Evolutionary conservation across 1,140 invertebrate genomes (phyloP).

Genomic region (Drosophila subobscura): DNA sequence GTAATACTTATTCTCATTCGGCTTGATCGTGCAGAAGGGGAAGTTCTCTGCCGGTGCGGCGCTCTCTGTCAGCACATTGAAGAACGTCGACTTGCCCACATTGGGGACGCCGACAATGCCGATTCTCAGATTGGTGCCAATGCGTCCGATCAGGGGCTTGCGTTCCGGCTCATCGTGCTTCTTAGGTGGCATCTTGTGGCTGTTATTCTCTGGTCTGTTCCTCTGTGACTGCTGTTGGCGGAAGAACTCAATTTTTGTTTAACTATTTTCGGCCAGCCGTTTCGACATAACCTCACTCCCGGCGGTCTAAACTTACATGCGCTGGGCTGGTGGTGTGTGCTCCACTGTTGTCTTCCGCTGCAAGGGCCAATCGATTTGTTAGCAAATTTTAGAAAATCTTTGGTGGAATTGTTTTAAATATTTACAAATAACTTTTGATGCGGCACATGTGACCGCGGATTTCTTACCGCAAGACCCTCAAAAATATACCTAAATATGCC

Average conservation of each 20-base stretch:
- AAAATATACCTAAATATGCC: too few species aligned
- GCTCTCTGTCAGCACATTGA: conserved; percentile 99
- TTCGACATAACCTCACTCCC: conserved; percentile 40
- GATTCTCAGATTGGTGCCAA: conserved; percentile 98
- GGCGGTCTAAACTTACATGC: conserved; percentile 18
- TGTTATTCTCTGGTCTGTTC: conserved; percentile 3
- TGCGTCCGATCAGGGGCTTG: conserved; percentile 96
- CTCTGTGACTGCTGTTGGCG: neutral
- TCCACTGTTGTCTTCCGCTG: conserved; percentile 18
- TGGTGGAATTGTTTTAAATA: conserved; percentile 21
- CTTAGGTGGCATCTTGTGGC: conserved; percentile 93
- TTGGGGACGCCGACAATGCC: conserved; percentile 96
- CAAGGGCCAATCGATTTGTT: neutral
- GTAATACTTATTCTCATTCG: conserved; percentile 99
- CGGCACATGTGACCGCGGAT: neutral
- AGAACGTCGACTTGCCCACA: conserved; percentile 99
- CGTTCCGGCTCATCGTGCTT: conserved; percentile 95
- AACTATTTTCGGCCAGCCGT: conserved; percentile 27
- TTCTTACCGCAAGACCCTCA: too few species aligned
- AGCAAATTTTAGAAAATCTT: neutral
- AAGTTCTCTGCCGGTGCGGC: conserved; percentile 98
- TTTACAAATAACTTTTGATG: conserved; percentile 30
- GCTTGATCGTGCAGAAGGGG: conserved; percentile 99
- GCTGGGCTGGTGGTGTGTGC: neutral
- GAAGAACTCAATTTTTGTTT: conserved; percentile 7